Percentiles rank a stretch among this genome's conserved stretches.
These are phyloP conservation scores for Eupsilia transversa DNA, from an alignment of 2,888 invertebrate genomes.

Conservation along the genomic window DNA sequence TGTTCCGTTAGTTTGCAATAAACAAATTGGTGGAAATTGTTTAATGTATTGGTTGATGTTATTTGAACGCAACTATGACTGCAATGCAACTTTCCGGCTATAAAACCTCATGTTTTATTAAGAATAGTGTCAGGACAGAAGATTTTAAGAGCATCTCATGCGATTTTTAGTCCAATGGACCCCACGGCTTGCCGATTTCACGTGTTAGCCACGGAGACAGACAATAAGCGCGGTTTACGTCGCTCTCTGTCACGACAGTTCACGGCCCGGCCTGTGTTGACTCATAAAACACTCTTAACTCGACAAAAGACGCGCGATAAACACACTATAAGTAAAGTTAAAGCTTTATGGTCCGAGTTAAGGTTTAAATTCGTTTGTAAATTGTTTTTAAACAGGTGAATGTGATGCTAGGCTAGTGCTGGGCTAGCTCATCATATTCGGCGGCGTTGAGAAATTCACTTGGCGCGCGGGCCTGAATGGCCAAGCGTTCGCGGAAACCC, in stretches of 20 bases:
- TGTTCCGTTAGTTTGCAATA: conserved; percentile 31
- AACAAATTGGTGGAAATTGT: conserved; percentile 27
- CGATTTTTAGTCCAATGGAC: conserved; percentile 72
- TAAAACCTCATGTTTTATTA: neutral
- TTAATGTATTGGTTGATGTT: conserved; percentile 15
- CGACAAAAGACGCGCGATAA: conserved; percentile 70
- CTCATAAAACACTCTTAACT: conserved; percentile 83
- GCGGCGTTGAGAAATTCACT: conserved; percentile 80
- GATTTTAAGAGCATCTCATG: conserved; percentile 58
- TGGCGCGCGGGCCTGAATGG: conserved; percentile 74
- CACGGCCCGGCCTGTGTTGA: conserved; percentile 80
- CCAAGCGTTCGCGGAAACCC: conserved; percentile 79
- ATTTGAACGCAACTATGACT: neutral
- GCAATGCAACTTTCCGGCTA: neutral
- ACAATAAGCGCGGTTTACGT: conserved; percentile 86
- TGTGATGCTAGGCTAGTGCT: conserved; percentile 74
- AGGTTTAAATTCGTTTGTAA: conserved; percentile 68
- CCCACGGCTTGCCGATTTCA: conserved; percentile 87
- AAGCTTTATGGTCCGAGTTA: conserved; percentile 65
- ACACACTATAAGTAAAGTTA: conserved; percentile 58
- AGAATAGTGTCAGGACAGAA: conserved; percentile 3
- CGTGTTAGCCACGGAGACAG: conserved; percentile 88
- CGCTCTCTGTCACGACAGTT: conserved; percentile 82
- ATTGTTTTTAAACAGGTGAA: conserved; percentile 59
- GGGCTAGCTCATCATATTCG: conserved; percentile 80